These are phyloP conservation scores for Pongo abelii DNA, from an alignment of 2,113 vertebrate species.

Conservation along the genomic window DNA sequence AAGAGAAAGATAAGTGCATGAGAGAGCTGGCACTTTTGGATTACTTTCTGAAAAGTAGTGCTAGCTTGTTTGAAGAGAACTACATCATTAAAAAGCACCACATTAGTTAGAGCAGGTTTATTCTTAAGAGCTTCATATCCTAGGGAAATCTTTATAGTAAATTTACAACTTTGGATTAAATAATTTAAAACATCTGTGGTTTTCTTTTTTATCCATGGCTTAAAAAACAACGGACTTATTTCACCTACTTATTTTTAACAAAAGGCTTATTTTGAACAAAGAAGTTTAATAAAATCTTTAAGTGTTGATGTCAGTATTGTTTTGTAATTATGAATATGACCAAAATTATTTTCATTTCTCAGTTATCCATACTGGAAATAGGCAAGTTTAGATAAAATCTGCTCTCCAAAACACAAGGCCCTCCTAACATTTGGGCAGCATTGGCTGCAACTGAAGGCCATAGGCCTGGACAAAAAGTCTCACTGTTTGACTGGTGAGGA, in stretches of 20 bases:
- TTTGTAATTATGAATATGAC: neutral
- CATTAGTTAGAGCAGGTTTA: neutral
- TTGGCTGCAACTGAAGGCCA: neutral
- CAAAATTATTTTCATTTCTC: neutral
- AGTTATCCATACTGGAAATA: neutral
- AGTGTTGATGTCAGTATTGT: neutral
- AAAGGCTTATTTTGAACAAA: neutral
- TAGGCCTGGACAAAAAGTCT: neutral
- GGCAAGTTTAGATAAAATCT: neutral
- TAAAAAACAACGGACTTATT: neutral
- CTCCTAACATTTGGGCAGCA: neutral
- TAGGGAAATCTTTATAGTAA: neutral
- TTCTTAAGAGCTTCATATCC: neutral
- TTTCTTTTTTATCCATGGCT: neutral
- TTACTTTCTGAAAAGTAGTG: neutral
- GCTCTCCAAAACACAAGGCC: neutral
- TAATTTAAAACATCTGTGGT: neutral
- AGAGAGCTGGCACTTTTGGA: too few relatives aligned
- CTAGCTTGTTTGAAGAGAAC: neutral
- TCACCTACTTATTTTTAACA: neutral
- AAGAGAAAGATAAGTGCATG: too few relatives aligned
- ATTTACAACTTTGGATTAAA: neutral
- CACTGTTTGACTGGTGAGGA: neutral
- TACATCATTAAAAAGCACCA: neutral
- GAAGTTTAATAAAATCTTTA: neutral